Percentiles rank a stretch among this genome's conserved stretches.
These are phyloP conservation scores for Chironomus striatipennis DNA, from an alignment of 1,140 invertebrate genomes.

Conservation along the genomic window DNA sequence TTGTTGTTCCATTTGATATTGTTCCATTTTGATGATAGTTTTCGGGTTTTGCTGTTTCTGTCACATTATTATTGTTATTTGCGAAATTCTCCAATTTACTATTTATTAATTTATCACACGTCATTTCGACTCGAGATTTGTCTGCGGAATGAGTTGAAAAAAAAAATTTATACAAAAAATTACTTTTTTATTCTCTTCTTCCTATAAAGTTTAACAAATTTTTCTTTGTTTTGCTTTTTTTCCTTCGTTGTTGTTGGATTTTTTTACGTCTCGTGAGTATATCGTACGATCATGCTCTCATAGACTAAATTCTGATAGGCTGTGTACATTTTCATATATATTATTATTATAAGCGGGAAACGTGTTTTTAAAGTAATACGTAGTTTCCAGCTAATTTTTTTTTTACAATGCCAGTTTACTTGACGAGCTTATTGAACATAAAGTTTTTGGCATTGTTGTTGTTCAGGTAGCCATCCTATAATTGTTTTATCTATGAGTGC, in stretches of 20 bases:
- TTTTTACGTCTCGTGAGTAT: conserved; percentile 17
- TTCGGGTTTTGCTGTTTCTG: neutral
- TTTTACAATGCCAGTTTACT: no score
- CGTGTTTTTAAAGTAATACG: no score
- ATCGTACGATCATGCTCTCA: conserved; percentile 8
- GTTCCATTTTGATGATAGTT: neutral
- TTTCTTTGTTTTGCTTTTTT: conserved; percentile 10
- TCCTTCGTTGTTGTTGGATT: neutral
- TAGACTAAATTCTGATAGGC: neutral
- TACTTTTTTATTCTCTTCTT: no score
- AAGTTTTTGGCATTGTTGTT: no score
- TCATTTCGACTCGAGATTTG: neutral
- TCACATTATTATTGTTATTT: neutral
- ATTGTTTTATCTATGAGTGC: no score
- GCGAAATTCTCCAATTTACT: neutral
- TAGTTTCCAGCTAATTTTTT: no score
- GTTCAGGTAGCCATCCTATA: no score
- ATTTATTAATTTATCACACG: neutral
- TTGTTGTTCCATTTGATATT: conserved; percentile 17
- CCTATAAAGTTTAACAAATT: no score
- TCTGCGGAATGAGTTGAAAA: conserved; percentile 2
- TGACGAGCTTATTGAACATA: no score
- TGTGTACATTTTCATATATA: no score
- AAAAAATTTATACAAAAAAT: neutral
- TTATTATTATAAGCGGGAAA: no score